Conservation (phyloP, 2,113 vertebrate species). For the Megaceryle maxima region DNA sequence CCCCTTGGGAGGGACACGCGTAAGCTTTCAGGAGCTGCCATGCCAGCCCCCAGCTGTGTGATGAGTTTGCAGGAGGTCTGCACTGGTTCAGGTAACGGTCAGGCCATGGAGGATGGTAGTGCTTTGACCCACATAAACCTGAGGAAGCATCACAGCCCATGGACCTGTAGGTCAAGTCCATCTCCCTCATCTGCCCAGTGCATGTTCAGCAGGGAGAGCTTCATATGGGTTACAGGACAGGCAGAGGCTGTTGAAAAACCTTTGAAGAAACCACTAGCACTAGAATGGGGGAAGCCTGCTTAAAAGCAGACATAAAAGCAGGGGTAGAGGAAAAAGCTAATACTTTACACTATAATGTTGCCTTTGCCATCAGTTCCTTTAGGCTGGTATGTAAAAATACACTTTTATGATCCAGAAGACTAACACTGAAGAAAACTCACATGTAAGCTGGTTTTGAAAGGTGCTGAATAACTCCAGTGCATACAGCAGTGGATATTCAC, state of each 20-base stretch:
- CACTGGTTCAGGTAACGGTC: fast-evolving
- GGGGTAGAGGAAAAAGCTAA: not conserved
- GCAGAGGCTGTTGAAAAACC: not conserved
- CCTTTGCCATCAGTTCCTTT: not conserved
- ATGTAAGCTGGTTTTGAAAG: not conserved
- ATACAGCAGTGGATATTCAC: not conserved
- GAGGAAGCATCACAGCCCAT: not conserved
- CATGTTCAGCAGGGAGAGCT: not conserved
- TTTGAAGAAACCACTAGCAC: not conserved
- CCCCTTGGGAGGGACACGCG: not conserved
- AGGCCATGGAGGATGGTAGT: not conserved
- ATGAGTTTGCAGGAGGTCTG: not conserved
- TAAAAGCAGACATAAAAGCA: not conserved
- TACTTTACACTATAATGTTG: not conserved
- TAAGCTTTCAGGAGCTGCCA: not conserved
- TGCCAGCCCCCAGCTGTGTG: not conserved
- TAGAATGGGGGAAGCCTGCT: not conserved
- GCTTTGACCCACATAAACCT: not conserved
- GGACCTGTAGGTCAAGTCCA: not conserved
- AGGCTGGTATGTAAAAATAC: not conserved
- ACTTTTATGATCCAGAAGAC: not conserved
- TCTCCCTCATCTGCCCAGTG: not conserved
- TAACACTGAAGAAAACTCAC: not conserved
- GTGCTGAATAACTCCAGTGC: not conserved
- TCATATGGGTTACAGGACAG: not conserved